These are phyloP conservation scores for Macrotis lagotis DNA, from an alignment of 2,113 vertebrate species.

Conservation along the genomic window DNA sequence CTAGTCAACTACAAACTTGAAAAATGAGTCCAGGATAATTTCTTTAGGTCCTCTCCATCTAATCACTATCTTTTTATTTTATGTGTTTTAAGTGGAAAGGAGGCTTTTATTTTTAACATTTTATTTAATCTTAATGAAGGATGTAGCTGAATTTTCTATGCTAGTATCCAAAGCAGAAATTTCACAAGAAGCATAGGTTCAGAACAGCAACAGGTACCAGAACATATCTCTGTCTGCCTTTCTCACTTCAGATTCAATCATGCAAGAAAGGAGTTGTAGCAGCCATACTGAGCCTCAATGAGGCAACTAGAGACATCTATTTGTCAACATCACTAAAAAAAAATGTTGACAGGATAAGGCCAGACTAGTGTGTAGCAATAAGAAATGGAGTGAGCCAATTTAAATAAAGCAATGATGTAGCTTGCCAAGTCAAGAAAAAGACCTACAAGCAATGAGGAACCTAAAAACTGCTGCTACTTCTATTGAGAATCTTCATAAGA, in stretches of 20 bases:
- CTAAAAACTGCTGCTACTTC: background rate
- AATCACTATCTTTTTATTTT: constrained; percentile 40
- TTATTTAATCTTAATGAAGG: constrained; percentile 32
- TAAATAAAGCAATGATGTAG: constrained; percentile 25
- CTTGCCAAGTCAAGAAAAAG: background rate
- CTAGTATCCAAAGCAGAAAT: background rate
- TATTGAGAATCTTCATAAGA: background rate
- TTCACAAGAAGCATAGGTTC: background rate
- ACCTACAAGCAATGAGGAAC: constrained; percentile 7
- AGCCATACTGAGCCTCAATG: background rate
- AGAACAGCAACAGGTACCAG: background rate
- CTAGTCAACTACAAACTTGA: constrained; percentile 51
- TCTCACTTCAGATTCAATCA: constrained; percentile 14
- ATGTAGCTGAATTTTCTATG: background rate
- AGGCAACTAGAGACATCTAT: background rate
- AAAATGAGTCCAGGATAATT: constrained; percentile 9
- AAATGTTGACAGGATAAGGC: background rate
- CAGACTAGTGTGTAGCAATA: background rate
- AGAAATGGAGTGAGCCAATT: constrained; percentile 19
- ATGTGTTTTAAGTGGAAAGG: constrained; percentile 29
- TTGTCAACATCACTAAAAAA: background rate
- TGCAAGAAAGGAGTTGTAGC: background rate
- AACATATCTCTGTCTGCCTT: background rate
- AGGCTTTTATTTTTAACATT: background rate
- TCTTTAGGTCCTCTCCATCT: background rate